Conservation (phyloP, 2,888 invertebrate genomes). For the Lithophane semibrunnea region DNA sequence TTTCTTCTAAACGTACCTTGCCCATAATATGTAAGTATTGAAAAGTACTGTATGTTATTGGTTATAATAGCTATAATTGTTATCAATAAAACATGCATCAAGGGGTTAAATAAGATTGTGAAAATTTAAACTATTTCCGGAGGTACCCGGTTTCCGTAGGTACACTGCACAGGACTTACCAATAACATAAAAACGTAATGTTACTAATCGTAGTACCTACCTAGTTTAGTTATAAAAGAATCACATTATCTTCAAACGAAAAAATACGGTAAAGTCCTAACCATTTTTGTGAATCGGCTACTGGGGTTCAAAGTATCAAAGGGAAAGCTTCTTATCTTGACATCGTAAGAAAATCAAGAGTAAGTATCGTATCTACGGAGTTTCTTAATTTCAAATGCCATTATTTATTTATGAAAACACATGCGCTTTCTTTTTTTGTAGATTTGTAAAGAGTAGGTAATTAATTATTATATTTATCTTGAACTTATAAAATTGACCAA, state of each 20-base stretch:
- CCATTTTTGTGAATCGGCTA: constrained; percentile 60
- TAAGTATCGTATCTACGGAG: constrained; percentile 26
- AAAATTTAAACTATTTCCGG: not conserved
- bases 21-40: not conserved
- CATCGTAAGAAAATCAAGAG: constrained; percentile 54
- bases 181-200: constrained; percentile 11
- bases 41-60: not conserved
- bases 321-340: constrained; percentile 63
- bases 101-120: not conserved
- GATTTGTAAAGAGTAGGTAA: not conserved
- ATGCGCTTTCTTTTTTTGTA: not conserved
- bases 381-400: constrained; percentile 48
- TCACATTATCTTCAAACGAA: constrained; percentile 51
- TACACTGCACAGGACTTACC: not conserved
- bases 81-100: not conserved
- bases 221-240: constrained; percentile 33
- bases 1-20: not conserved
- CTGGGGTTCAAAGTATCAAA: constrained; percentile 64
- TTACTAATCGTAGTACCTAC: constrained; percentile 32
- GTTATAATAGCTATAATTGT: too few relatives aligned
- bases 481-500: not conserved
- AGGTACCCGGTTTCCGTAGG: not conserved
- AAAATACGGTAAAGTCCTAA: constrained; percentile 56
- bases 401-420: constrained; percentile 45
- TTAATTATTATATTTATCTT: not conserved